phyloP scores from a whole-genome alignment of 2,888 invertebrate genomes.

The Chloromyia formosa region DNA sequence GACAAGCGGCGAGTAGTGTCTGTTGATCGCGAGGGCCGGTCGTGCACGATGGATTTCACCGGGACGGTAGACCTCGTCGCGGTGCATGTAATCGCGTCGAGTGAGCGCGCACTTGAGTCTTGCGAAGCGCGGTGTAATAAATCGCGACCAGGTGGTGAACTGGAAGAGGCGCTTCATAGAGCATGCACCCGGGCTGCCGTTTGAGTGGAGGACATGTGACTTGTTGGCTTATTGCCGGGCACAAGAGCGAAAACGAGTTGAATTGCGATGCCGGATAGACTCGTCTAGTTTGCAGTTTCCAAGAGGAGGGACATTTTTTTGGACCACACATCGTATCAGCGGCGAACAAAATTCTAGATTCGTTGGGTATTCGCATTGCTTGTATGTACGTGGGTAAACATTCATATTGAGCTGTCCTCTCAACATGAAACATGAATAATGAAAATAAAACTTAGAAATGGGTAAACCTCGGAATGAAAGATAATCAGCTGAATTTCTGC shows the following conservation, averaged over 20 bases:
- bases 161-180: neutral
- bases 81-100: neutral
- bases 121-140: neutral
- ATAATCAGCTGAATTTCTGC: too few relatives aligned
- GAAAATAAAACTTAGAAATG: too few relatives aligned
- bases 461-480: too few relatives aligned
- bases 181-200: neutral
- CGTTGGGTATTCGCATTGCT: too few relatives aligned
- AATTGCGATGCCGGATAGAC: neutral
- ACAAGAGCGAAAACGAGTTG: neutral
- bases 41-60: slow-evolving; percentile 20
- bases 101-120: neutral
- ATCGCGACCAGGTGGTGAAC: slow-evolving; percentile 26
- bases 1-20: slow-evolving; percentile 3
- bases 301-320: too few relatives aligned
- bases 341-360: too few relatives aligned
- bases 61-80: slow-evolving; percentile 21
- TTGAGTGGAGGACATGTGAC: neutral
- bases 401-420: too few relatives aligned
- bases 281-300: too few relatives aligned
- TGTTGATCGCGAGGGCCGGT: slow-evolving; percentile 36
- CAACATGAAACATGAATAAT: too few relatives aligned
- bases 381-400: too few relatives aligned
- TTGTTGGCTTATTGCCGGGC: slow-evolving; percentile 23
- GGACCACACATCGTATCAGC: too few relatives aligned